Evolutionary conservation across 2,113 vertebrate genomes (phyloP), one percentile per base, ranked within the genome.

Genomic region (Burhinus oedicnemus): DNA sequence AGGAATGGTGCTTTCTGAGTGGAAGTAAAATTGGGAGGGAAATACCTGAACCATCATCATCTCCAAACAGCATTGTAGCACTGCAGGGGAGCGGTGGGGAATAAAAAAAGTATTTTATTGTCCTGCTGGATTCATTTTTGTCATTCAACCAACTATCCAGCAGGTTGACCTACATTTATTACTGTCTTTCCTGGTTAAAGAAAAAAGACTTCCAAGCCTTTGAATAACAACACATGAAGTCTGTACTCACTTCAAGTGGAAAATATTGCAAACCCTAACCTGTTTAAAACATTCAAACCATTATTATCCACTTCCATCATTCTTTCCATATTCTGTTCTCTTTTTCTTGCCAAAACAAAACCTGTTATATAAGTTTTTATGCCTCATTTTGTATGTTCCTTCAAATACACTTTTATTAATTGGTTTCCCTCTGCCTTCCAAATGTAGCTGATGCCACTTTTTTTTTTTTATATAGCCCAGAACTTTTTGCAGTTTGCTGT

Each of bases 261-360:
- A 95, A 95, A 82, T 40, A 84, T 87, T 55, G 42, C 30, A 61
- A 91, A 75, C 12, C 18, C 27, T 60, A 82, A 91, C 61, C 83
- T 92, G 72, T 45, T 96, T 92, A 87, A 96, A 90, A 42, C 69
- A 84, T 92, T 82, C 72, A 93, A 86, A 76, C 47, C 19, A 61
- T 84, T 87, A 84, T 54, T 83, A 55, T 52, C 65, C 54, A 32
- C 38, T 92, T 76, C 29, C 49, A 76, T 76, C 51, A 84, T 69
- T 82, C 76, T 61, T 89, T 84, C 83, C 80, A n/a, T 47, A 76
- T 65, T 87, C 60, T 68, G 23, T 57, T 66, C 42, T 75, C 5
- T 32, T 79, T 92, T 74, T 61, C 40, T 71, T 87, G 89, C 65
- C 83, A 79, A 83, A 91, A 68, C 20, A 95, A 64, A 74, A 71